Evolutionary conservation across 2,113 vertebrate genomes (phyloP), one percentile per base, ranked within the genome.

Genomic region (Podarcis cretensis): DNA sequence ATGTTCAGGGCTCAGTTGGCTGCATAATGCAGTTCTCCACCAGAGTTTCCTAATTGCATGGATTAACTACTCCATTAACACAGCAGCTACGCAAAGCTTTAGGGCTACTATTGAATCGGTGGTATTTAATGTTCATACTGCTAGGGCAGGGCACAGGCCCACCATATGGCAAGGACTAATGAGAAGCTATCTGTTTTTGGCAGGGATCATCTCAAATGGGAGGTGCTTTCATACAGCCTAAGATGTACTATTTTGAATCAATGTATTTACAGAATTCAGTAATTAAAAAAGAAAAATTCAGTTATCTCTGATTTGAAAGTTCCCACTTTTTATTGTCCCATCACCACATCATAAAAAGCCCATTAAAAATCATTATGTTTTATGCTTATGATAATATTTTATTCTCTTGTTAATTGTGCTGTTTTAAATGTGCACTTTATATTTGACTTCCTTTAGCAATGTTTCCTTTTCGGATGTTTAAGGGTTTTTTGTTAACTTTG

Each of bases 1-100:
- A 80, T 12, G 43, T 16, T 68, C 43, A 86, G 30, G 10, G 88
- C 76, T 66, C 89, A 25, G 48, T 54, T 91, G 92, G 89, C 81
- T 86, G 0, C 86, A 85, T 89, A 82, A 90, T 81, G 65, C n/a
- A 43, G 20, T 90, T 93, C 88, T 48, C 48, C 48, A 89, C 16
- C 66, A 4, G 80, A 92, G 84, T 91, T 90, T 21, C 0, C 86
- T 92, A 93, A 92, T 93, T 93, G 93, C 89, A 92, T 2, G 76
- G 94, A 78, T 0, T 66, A 92, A 30, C 63, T 37, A 59, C 87
- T 94, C 79, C 91, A 92, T 94, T 94, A 94, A 80, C 78, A 91
- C 68, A 0, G 1, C 89, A 94, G 32, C 90, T 91, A 92, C 94
- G 95, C 86, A 91, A 92, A 95, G 69, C 76, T 81, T 93, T 3